Conservation (phyloP, 2,888 invertebrate species). For the Dryocosmus kuriphilus region DNA sequence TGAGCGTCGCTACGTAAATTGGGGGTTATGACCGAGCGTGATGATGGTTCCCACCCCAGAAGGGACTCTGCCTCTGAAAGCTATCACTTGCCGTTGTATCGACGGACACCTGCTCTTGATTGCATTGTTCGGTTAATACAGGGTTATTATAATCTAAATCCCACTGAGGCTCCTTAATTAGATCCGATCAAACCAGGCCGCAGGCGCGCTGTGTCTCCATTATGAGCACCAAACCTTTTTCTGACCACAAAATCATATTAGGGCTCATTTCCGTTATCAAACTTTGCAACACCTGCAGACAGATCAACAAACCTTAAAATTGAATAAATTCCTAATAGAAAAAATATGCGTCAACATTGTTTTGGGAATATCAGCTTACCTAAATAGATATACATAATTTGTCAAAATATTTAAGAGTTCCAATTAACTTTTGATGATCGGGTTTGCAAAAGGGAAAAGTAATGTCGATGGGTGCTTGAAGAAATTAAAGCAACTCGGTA, state of each 20-base stretch:
- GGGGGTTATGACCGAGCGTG: conserved; percentile 15
- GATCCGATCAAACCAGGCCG: conserved; percentile 21
- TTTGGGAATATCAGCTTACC: too few species aligned
- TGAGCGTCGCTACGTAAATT: conserved; percentile 15
- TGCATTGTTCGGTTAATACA: conserved; percentile 32
- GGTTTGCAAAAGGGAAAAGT: conserved; percentile 18
- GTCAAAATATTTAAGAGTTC: background rate
- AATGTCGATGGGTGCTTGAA: conserved; percentile 19
- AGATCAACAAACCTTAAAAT: background rate
- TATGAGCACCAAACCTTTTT: background rate
- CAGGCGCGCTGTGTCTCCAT: conserved; percentile 15
- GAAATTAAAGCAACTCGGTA: conserved; percentile 29
- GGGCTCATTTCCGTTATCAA: background rate
- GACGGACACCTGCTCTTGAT: conserved; percentile 34
- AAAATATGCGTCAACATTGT: too few species aligned
- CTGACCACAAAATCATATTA: background rate
- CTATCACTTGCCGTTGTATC: conserved; percentile 37
- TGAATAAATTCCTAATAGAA: too few species aligned
- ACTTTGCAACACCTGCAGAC: background rate
- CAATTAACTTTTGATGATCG: conserved; percentile 6
- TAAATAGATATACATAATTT: background rate
- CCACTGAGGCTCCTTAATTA: conserved; percentile 26
- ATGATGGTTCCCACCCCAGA: conserved; percentile 29
- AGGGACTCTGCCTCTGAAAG: conserved; percentile 31
- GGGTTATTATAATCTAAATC: conserved; percentile 29